Evolutionary conservation across 1,140 invertebrate genomes (phyloP).

Genomic region (Drosophila melanica): DNA sequence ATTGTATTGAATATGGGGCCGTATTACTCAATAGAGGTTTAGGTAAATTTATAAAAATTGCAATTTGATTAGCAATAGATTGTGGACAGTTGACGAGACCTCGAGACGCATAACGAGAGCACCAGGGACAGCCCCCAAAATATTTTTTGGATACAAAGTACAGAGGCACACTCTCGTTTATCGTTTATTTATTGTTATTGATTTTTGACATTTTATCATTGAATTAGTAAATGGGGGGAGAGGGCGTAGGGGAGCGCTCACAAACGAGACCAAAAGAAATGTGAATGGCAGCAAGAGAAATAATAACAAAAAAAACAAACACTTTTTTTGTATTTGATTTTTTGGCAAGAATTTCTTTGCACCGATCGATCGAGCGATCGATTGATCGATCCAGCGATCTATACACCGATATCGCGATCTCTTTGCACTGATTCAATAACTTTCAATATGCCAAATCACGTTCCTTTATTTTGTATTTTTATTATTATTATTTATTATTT

Average conservation of each 20-base stretch:
- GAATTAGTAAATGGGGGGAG: conserved; percentile 57
- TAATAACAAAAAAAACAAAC: conserved; percentile 14
- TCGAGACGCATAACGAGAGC: conserved; percentile 38
- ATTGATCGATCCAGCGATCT: conserved; percentile 28
- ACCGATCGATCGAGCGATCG: conserved; percentile 22
- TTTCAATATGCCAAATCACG: conserved; percentile 39
- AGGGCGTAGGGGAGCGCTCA: neutral
- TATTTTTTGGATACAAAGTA: conserved; percentile 65
- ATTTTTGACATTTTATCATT: conserved; percentile 83
- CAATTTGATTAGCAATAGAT: conserved; percentile 71
- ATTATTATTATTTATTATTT: conserved; percentile 34
- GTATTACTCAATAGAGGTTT: conserved; percentile 56
- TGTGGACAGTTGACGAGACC: conserved; percentile 36
- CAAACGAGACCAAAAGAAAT: conserved; percentile 25
- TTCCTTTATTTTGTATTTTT: conserved; percentile 17
- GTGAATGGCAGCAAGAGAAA: conserved; percentile 34
- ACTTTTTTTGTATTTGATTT: conserved; percentile 28
- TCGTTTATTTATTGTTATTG: conserved; percentile 82
- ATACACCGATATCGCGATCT: conserved; percentile 22
- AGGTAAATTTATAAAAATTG: conserved; percentile 79
- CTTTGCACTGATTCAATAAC: conserved; percentile 43
- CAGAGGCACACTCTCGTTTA: conserved; percentile 70
- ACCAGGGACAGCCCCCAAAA: conserved; percentile 35
- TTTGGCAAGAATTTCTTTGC: conserved; percentile 50
- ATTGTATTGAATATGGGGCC: conserved; percentile 34